Base-by-base conservation (phyloP, 2,113 vertebrate genomes). In the Conger conger region DNA sequence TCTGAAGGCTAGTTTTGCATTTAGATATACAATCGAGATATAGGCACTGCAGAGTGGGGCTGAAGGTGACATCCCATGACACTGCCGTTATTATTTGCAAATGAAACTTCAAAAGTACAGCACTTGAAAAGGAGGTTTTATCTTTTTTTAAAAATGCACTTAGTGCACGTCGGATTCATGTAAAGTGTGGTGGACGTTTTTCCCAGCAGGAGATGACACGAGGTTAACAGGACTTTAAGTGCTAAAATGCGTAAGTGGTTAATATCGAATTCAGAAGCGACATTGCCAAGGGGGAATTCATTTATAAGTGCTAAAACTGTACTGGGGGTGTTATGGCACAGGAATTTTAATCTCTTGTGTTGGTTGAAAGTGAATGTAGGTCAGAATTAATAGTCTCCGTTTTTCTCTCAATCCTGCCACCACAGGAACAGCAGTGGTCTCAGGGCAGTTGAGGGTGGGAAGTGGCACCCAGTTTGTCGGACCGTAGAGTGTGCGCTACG, bases 361-460 rank as follows among this genome's bases (percentile, higher is more conserved):
- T 85, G 30, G 82, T 85, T 60, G 78, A 50, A 63, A 82, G 45
- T 85, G 76, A 76, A 88, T 88, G 81, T 88, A 76, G 87, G 85
- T 82, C 87, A 85, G 80, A 79, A 80, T 84, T 82, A 76, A 80
- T 86, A 27, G 35, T 36, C 76, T 35, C 76, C 15, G 4, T 53
- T 42, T 8, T 53, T 42, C 4, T 83, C 33, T 60, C 40, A 79
- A 45, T n/a, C 27, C 76, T 27, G 36, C 9, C 23, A 8, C 50
- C 45, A 57, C 36, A 4, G 17, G 50, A 54, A 35, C 80, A 27
- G 57, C 18, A 2, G 57, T 0, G 57, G 1, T 63, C 18, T 27
- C 57, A 27, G 50, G 50, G 18, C 50, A 27, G 27, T 9, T 45
- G 20, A 6, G 38, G 3, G 27, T 0, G 1, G 42, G 79, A 7